phyloP scores from a whole-genome alignment of 2,113 vertebrate genomes.

The Myanophis thanlyinensis region DNA sequence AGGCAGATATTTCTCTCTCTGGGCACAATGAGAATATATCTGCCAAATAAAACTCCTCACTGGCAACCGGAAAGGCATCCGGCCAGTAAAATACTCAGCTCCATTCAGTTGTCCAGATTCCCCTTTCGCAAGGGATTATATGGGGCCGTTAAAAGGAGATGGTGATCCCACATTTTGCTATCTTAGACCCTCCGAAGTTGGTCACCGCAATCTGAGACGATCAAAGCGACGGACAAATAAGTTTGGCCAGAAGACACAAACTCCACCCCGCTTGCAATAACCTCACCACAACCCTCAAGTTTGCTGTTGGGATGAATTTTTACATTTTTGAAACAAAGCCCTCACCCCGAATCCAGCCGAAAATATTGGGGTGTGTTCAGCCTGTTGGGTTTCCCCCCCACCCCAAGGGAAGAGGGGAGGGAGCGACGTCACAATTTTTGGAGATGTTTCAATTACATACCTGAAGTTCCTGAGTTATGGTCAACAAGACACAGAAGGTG shows the following conservation, averaged over 20 bases:
- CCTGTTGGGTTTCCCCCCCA: fast-evolving
- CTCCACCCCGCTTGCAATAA: neutral
- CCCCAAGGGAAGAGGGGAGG: neutral
- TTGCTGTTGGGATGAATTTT: neutral
- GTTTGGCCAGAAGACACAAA: neutral
- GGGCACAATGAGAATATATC: no score
- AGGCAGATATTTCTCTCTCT: no score
- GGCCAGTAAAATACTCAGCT: no score
- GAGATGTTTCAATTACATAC: conserved; percentile 54
- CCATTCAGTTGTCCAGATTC: no score
- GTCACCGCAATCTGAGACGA: neutral
- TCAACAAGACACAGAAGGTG: conserved; percentile 76
- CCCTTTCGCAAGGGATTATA: no score
- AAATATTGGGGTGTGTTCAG: neutral
- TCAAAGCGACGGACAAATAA: neutral
- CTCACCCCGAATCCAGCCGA: neutral
- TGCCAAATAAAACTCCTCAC: no score
- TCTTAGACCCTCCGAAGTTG: neutral
- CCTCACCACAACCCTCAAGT: neutral
- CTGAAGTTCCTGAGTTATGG: conserved; percentile 81
- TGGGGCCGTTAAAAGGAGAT: no score
- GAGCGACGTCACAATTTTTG: neutral
- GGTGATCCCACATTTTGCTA: neutral
- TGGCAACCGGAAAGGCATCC: no score
- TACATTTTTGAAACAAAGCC: neutral